phyloP scores from a whole-genome alignment of 2,888 invertebrate genomes.

The Anoncus sp. region DNA sequence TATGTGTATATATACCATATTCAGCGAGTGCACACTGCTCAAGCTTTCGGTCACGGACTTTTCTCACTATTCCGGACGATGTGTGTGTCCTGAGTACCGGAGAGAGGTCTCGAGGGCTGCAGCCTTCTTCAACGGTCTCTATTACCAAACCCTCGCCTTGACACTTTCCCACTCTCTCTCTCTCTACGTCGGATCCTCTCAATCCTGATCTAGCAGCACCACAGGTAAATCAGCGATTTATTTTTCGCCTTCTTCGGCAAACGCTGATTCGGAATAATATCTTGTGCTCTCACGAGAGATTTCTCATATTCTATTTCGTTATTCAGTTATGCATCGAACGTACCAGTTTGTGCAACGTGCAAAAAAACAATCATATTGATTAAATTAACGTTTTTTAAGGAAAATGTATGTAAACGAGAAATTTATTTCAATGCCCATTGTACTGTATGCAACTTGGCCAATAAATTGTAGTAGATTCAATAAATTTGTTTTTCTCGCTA shows the following conservation, averaged over 20 bases:
- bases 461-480: too few species aligned
- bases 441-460: neutral
- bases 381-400: neutral
- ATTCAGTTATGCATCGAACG: slow-evolving; percentile 8
- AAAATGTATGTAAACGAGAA: neutral
- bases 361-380: neutral
- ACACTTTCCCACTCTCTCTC: slow-evolving; percentile 2
- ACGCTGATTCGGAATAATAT: slow-evolving; percentile 35
- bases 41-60: slow-evolving; percentile 52
- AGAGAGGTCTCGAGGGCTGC: slow-evolving; percentile 16
- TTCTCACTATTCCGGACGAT: slow-evolving; percentile 40
- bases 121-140: slow-evolving; percentile 34
- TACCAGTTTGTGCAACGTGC: neutral
- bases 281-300: neutral
- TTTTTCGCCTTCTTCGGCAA: slow-evolving; percentile 12
- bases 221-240: slow-evolving; percentile 46
- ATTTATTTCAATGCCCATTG: neutral
- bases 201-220: slow-evolving; percentile 34
- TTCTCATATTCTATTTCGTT: slow-evolving; percentile 9
- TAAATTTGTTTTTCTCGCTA: too few species aligned
- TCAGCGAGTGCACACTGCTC: slow-evolving; percentile 10
- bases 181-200: slow-evolving; percentile 10
- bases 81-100: slow-evolving; percentile 45
- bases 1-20: neutral
- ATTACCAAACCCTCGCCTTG: slow-evolving; percentile 38